Percentiles rank a stretch among this genome's conserved stretches.
These are phyloP conservation scores for Ellobius talpinus DNA, from an alignment of 2,113 vertebrate species.

Conservation along the genomic window DNA sequence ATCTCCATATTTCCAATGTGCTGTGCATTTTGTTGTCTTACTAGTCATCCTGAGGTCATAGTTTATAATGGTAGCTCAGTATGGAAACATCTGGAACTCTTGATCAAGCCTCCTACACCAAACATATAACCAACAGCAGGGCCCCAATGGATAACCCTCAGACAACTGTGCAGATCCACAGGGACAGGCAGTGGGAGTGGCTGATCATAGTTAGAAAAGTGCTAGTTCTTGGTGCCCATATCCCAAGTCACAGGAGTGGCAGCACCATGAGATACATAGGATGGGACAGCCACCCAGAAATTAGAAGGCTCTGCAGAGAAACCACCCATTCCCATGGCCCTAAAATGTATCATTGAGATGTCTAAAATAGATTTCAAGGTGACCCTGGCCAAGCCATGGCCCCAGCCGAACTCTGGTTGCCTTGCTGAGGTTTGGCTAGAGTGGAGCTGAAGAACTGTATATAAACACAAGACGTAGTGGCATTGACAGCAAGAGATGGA, in stretches of 20 bases:
- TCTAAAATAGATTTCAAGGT: constrained; percentile 70
- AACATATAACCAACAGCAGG: not conserved
- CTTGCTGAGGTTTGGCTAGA: constrained; percentile 33
- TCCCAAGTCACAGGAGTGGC: not conserved
- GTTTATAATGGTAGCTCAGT: not conserved
- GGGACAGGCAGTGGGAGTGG: not conserved
- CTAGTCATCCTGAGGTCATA: not conserved
- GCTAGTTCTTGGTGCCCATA: not conserved
- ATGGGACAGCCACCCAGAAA: not conserved
- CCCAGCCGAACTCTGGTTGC: not conserved
- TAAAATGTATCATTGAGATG: constrained; percentile 24
- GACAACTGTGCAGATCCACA: not conserved
- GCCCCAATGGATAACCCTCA: not conserved
- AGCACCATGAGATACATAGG: not conserved
- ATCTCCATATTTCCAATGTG: not conserved
- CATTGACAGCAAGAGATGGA: not conserved
- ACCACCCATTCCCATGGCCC: not conserved
- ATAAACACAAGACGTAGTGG: not conserved
- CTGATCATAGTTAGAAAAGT: not conserved
- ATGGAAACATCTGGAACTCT: not conserved
- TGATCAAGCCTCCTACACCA: not conserved
- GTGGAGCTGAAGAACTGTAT: not conserved
- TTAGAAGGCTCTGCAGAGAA: not conserved
- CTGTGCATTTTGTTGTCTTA: not conserved
- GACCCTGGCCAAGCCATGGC: not conserved